Percentiles rank a stretch among this genome's conserved stretches.
Conservation (phyloP, 2,113 vertebrate species). For the Probosciger aterrimus region DNA sequence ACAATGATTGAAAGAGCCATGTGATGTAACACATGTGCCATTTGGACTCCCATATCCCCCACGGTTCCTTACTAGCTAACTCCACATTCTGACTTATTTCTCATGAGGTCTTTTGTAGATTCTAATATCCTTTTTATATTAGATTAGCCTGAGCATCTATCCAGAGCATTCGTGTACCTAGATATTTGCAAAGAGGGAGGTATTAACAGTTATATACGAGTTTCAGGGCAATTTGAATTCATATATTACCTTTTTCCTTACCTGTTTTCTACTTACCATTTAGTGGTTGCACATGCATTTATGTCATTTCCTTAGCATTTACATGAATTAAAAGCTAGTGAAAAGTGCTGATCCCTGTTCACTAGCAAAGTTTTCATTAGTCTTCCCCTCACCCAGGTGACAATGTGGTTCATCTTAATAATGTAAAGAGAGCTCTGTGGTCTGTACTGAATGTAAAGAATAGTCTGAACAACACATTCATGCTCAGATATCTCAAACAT, state of each 20-base stretch:
- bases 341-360: neutral
- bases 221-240: neutral
- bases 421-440: neutral
- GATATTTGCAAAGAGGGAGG: neutral
- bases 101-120: neutral
- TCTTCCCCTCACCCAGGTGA: neutral
- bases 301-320: neutral
- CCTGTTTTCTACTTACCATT: neutral
- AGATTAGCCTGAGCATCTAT: neutral
- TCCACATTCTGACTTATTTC: neutral
- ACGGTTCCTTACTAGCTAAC: neutral
- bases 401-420: neutral
- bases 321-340: neutral
- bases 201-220: neutral
- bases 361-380: neutral
- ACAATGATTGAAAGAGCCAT: neutral
- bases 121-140: neutral
- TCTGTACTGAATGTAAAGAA: neutral
- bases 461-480: neutral
- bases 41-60: neutral
- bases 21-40: fast-evolving
- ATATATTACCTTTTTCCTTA: neutral
- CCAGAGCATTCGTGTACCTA: neutral
- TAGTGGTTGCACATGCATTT: neutral
- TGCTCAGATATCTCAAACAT: neutral